Evolutionary conservation across 2,113 vertebrate genomes (phyloP), one percentile per base, ranked within the genome.

Genomic region (Arothron firmamentum): DNA sequence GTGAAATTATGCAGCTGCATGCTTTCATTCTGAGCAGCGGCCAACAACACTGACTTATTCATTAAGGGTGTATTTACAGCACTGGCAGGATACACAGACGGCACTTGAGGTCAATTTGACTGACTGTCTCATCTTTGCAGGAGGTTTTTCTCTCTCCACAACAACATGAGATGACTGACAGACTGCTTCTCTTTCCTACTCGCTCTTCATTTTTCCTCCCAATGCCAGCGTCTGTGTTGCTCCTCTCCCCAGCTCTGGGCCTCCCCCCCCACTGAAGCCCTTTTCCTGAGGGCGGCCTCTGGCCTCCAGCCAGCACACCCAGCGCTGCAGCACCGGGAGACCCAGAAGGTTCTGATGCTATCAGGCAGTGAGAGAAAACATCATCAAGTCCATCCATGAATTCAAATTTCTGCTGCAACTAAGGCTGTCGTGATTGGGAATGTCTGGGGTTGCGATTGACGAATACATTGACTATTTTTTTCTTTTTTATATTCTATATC

Each of bases 221-320:
- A 7, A 3, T 28, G 25, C 25, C 25, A 28, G 25, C 6, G 6
- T 28, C 25, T 28, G 25, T 28, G 25, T 28, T 28, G 25, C 25
- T 28, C 25, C 25, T 28, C 25, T 28, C 25, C 25, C 3, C 21
- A 2, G 21, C 21, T 23, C 2, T 23, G 21, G 21, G 21, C 57
- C 56, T 50, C 58, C 38, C 66, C 71, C 6, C 2, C 66, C 63
- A 17, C 15, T 65, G 86, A 85, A 86, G 86, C 79, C 77, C 49
- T 78, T 80, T 28, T 69, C 66, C 64, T 68, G 56, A 87, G 86
- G 86, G 78, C 62, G 65, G 74, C 75, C 71, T 59, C 52, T 63
- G 46, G 65, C 81, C 70, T 86, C 54, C 19, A 63, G 64, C 59
- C 53, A 17, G 41, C 38, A 6, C 64, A 9, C 31, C 51, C 55